These are phyloP conservation scores for Pituophis catenifer DNA, from an alignment of 2,113 vertebrate genomes.

Conservation along the genomic window DNA sequence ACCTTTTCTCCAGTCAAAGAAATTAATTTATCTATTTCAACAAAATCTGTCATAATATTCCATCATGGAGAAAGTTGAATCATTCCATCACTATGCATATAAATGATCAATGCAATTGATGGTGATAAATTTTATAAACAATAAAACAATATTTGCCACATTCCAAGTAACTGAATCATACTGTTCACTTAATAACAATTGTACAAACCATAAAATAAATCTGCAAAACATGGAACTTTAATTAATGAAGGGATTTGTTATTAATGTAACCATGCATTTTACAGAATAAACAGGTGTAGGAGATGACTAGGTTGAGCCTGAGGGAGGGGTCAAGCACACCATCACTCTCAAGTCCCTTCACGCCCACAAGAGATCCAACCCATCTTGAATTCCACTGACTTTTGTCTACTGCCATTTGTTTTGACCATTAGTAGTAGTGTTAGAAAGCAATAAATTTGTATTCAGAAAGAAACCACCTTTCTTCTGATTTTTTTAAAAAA, in stretches of 20 bases:
- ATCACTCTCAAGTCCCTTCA: background rate
- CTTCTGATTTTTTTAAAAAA: background rate
- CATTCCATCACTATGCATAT: too few relatives aligned
- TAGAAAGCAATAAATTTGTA: background rate
- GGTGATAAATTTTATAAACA: background rate
- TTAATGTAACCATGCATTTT: background rate
- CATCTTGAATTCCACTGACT: background rate
- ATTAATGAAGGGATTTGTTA: background rate
- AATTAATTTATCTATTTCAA: background rate
- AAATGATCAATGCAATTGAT: background rate
- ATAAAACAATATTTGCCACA: background rate
- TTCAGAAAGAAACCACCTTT: background rate
- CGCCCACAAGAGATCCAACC: background rate
- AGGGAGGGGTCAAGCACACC: rapidly evolving
- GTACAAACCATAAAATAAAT: background rate
- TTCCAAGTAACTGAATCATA: background rate
- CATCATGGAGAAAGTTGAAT: background rate
- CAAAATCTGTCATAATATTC: background rate
- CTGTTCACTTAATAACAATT: background rate
- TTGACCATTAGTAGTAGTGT: background rate
- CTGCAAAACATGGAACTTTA: background rate
- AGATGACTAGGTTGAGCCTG: background rate
- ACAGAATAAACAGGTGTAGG: background rate
- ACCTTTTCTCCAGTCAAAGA: background rate
- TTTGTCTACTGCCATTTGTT: background rate